Evolutionary conservation across 2,113 vertebrate species (phyloP).

Genomic region (Trachemys scripta): DNA sequence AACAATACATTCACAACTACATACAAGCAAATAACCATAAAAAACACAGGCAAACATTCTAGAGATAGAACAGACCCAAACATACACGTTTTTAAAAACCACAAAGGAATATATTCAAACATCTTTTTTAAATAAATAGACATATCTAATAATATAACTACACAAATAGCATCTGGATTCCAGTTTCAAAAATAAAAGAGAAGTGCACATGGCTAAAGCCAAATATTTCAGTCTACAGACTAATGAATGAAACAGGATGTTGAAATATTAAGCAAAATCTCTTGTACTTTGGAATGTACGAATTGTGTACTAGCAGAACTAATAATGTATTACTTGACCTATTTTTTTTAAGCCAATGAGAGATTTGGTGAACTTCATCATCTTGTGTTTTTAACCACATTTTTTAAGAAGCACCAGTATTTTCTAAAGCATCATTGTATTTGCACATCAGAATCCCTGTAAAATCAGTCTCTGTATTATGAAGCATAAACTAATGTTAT

Average conservation of each 20-base stretch:
- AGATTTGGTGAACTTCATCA: conserved; percentile 73
- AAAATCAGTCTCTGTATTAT: not conserved
- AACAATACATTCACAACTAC: not conserved
- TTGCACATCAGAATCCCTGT: not conserved
- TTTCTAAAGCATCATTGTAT: conserved; percentile 19
- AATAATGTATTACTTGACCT: conserved; percentile 73
- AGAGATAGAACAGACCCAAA: not conserved
- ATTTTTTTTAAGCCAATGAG: conserved; percentile 76
- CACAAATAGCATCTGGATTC: not conserved
- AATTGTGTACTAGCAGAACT: conserved; percentile 55
- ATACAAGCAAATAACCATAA: not conserved
- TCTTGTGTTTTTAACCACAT: conserved; percentile 71
- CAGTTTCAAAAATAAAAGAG: not conserved
- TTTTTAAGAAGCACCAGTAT: conserved; percentile 40
- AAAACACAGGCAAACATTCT: not conserved
- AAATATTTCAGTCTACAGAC: not conserved
- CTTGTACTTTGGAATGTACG: conserved; percentile 37
- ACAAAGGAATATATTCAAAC: not conserved
- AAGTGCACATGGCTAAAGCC: not conserved
- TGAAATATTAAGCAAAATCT: conserved; percentile 40
- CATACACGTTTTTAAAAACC: not conserved
- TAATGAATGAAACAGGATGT: conserved; percentile 33
- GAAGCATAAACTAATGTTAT: not conserved
- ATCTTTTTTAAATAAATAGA: not conserved
- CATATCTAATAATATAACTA: not conserved